phyloP scores from a whole-genome alignment of 2,797 vertebrate genomes.

The Oreochromis mossambicus region DNA sequence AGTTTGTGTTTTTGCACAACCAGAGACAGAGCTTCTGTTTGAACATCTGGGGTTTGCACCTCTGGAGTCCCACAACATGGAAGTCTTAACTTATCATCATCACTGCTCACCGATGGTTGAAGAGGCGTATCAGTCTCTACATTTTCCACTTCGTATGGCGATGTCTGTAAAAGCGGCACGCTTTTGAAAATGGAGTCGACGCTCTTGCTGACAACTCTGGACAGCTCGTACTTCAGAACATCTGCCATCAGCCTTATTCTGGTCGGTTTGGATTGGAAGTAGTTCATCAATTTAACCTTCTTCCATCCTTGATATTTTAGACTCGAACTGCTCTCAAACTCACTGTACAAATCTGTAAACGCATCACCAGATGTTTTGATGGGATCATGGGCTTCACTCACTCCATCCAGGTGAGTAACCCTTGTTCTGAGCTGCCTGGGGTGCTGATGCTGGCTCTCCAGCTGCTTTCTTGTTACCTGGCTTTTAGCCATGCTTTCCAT shows the following conservation, averaged over 20 bases:
- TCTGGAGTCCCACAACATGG: slow-evolving; percentile 5
- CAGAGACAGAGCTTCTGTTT: slow-evolving; percentile 62
- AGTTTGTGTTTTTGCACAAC: slow-evolving; percentile 48
- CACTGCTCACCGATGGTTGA: background rate
- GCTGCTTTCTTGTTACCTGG: slow-evolving; percentile 54
- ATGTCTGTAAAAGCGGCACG: slow-evolving; percentile 53
- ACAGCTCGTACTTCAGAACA: slow-evolving; percentile 79
- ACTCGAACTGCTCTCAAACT: background rate
- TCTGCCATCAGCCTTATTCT: slow-evolving; percentile 69
- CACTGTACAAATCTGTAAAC: background rate
- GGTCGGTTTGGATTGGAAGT: slow-evolving; percentile 41
- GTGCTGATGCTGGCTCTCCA: slow-evolving; percentile 69
- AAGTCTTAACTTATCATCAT: background rate
- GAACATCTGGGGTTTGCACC: slow-evolving; percentile 28
- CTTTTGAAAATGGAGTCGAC: slow-evolving; percentile 82
- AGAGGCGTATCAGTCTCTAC: background rate
- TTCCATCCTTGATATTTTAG: slow-evolving; percentile 37
- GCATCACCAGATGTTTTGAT: background rate
- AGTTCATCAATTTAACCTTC: slow-evolving; percentile 22
- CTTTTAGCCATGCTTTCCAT: background rate
- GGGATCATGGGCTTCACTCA: background rate
- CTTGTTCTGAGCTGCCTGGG: slow-evolving; percentile 67
- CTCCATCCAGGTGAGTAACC: slow-evolving; percentile 42
- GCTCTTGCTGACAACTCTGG: slow-evolving; percentile 71
- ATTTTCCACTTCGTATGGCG: background rate